These are phyloP conservation scores for Chrysemys picta DNA, from an alignment of 2,113 vertebrate species.

Conservation along the genomic window DNA sequence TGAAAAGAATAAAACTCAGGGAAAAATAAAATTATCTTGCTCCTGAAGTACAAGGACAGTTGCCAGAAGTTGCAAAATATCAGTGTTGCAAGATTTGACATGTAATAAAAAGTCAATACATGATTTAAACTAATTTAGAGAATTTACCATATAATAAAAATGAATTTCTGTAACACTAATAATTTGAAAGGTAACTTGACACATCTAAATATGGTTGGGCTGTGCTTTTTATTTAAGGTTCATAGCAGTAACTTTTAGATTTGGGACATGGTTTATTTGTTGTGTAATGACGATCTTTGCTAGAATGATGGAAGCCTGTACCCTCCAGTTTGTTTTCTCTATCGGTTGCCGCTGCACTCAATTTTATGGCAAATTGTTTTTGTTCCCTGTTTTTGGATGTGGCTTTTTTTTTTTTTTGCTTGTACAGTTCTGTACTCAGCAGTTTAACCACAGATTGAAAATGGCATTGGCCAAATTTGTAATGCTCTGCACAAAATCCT, in stretches of 20 bases:
- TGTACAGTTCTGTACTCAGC: conserved; percentile 31
- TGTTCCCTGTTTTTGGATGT: neutral
- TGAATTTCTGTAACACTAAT: neutral
- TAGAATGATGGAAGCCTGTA: neutral
- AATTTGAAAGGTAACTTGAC: neutral
- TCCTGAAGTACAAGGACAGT: neutral
- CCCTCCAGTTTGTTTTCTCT: neutral
- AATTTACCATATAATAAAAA: neutral
- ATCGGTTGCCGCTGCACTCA: neutral
- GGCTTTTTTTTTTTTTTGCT: neutral
- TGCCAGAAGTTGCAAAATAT: neutral
- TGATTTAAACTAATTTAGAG: neutral
- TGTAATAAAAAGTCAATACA: neutral
- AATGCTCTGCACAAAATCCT: conserved; percentile 47
- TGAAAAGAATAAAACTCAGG: neutral
- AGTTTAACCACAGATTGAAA: conserved; percentile 38
- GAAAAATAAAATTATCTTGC: neutral
- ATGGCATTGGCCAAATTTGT: conserved; percentile 58
- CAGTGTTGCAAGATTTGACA: neutral
- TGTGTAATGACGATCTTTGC: neutral
- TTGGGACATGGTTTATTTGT: neutral
- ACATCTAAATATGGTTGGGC: neutral
- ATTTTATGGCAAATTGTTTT: neutral
- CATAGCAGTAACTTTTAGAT: neutral
- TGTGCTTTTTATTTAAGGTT: neutral